Evolutionary conservation across 2,113 vertebrate genomes (phyloP).

Genomic region (Pomatorhinus ruficollis): DNA sequence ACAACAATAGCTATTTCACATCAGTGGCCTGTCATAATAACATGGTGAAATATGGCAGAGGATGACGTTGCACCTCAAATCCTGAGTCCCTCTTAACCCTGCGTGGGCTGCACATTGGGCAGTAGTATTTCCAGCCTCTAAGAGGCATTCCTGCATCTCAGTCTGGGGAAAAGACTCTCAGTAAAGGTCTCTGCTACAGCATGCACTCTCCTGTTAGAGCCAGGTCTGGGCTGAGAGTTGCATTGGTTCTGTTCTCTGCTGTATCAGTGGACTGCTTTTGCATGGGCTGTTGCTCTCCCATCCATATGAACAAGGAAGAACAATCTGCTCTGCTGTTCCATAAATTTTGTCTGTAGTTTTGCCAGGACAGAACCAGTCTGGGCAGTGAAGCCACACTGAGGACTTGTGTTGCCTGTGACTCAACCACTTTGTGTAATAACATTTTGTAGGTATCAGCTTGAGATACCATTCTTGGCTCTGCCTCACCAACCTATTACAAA

Average conservation of each 20-base stretch:
- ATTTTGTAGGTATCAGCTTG: neutral
- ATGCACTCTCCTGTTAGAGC: neutral
- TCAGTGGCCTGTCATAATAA: neutral
- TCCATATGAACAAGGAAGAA: neutral
- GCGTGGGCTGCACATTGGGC: neutral
- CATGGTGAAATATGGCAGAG: neutral
- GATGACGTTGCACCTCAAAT: neutral
- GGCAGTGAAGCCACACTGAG: neutral
- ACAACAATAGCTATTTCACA: neutral
- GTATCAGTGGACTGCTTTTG: neutral
- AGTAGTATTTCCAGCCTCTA: neutral
- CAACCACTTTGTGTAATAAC: neutral
- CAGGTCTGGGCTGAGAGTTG: neutral
- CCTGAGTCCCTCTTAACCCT: neutral
- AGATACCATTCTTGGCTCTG: neutral
- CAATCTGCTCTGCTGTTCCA: neutral
- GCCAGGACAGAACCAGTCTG: neutral
- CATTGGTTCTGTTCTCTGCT: neutral
- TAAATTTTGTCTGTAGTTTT: neutral
- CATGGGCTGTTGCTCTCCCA: neutral
- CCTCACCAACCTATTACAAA: neutral
- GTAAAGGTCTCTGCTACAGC: neutral
- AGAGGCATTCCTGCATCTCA: neutral
- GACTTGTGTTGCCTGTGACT: neutral
- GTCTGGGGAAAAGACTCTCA: neutral